phyloP scores from a whole-genome alignment of 2,797 vertebrate species.

The Sebastes iracundus region DNA sequence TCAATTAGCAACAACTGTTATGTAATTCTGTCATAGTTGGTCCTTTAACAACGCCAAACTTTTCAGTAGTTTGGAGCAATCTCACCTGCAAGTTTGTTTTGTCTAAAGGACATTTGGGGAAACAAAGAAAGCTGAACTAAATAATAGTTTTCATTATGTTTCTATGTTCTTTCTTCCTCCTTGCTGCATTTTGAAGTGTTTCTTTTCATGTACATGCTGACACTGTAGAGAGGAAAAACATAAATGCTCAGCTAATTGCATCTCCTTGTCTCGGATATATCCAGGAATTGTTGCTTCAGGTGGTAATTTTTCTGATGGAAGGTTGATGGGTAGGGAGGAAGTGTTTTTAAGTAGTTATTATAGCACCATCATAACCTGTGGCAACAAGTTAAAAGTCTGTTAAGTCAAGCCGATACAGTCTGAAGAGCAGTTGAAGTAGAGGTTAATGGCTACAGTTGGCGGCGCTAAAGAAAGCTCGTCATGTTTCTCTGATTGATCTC shows the following conservation, averaged over 20 bases:
- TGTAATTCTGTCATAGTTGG: background rate
- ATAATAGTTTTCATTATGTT: background rate
- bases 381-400: conserved; percentile 35
- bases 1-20: background rate
- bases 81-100: background rate
- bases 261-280: conserved; percentile 24
- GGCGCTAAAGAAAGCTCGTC: background rate
- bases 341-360: conserved; percentile 40
- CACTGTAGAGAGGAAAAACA: conserved; percentile 12
- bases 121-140: background rate
- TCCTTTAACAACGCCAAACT: background rate
- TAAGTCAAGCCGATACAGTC: conserved; percentile 18
- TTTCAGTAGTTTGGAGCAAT: background rate
- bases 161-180: background rate
- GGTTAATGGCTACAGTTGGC: conserved; percentile 18
- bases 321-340: conserved; percentile 22
- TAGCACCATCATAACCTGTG: conserved; percentile 29
- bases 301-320: conserved; percentile 46
- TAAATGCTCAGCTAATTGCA: conserved; percentile 37
- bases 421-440: background rate
- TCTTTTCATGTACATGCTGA: conserved; percentile 8
- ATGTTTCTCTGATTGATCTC: background rate
- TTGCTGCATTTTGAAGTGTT: conserved; percentile 22
- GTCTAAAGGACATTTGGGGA: background rate
- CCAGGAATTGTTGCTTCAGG: conserved; percentile 38